Conservation (phyloP, 2,888 invertebrate species). For the Lasioglossum leucozonium region DNA sequence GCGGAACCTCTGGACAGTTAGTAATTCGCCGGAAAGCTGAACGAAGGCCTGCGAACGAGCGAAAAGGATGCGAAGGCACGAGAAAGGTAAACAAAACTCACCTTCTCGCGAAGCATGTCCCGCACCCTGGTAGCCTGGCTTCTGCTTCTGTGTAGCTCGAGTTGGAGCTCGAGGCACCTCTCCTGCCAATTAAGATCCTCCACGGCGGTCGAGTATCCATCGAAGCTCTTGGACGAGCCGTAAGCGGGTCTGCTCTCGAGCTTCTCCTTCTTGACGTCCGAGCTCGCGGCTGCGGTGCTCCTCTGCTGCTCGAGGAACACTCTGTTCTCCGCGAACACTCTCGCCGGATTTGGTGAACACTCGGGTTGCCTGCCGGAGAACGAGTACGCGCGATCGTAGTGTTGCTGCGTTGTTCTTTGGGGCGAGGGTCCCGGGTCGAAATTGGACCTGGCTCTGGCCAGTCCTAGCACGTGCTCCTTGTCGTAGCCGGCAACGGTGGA, state of each 20-base stretch:
- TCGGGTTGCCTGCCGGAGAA: slow-evolving; percentile 73
- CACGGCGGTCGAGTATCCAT: slow-evolving; percentile 79
- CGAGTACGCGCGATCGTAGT: slow-evolving; percentile 77
- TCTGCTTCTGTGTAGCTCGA: slow-evolving; percentile 93
- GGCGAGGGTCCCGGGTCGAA: slow-evolving; percentile 73
- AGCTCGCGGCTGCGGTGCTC: slow-evolving; percentile 25
- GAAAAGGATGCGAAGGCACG: too few relatives aligned
- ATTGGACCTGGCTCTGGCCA: slow-evolving; percentile 64
- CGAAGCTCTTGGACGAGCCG: slow-evolving; percentile 81
- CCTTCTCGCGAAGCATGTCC: slow-evolving; percentile 96
- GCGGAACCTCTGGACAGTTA: too few relatives aligned
- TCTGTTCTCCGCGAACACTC: slow-evolving; percentile 58
- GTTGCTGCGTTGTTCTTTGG: slow-evolving; percentile 38
- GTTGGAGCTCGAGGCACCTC: slow-evolving; percentile 93
- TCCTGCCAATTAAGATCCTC: slow-evolving; percentile 93
- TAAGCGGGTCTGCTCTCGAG: slow-evolving; percentile 76
- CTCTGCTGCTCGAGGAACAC: slow-evolving; percentile 70
- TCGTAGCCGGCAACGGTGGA: slow-evolving; percentile 66
- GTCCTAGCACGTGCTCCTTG: slow-evolving; percentile 51
- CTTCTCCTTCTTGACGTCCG: slow-evolving; percentile 82
- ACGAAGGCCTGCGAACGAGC: too few relatives aligned
- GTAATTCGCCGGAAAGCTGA: too few relatives aligned
- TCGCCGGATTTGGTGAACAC: slow-evolving; percentile 24
- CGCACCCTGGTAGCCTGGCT: slow-evolving; percentile 94
- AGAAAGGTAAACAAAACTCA: slow-evolving; percentile 83